Base-by-base conservation (phyloP, 2,797 vertebrate species). In the Lagocephalus sceleratus region DNA sequence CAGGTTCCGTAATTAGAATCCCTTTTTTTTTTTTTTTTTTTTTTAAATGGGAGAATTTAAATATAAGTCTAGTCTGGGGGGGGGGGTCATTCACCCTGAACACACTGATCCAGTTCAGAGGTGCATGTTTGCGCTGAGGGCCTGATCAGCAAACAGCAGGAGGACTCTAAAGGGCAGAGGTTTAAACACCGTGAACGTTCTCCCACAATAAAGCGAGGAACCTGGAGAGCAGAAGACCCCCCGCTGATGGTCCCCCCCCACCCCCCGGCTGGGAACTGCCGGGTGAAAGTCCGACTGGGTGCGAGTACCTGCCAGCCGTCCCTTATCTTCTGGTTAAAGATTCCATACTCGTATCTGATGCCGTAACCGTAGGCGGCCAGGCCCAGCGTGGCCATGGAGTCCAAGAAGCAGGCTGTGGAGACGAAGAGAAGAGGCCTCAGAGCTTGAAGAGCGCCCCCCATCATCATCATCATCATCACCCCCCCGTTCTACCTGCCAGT, bases 311-410 rank as follows among this genome's bases (percentile, higher is more conserved):
- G 97, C 95, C 97, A 99, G 16, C 97, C 97, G 0, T 94, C 91
- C 73, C 88, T 89, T 71, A 99, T 97, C 79, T 94, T 99, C 90
- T 99, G 97, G 83, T 98, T 99, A 79, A 99, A 99, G 86, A 99
- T 99, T 1, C 97, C 97, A 3, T 97, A 99, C 68, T 99, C 97
- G 0, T 99, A 99, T 49, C 96, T 91, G 51, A 99, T 99, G 48
- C 97, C 97, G 2, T 99, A 99, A 40, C 97, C 97, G 0, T 98
- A 98, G 0, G 96, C 97, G 17, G 96, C 96, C 5, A 98, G 91
- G 20, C 97, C 97, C 81, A 98, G 74, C 0, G 96, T 98, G 6
- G 97, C 97, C 96, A 99, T 97, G 0, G 91, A 92, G 53, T 92
- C 91, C 76, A 92, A 20, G 81, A 92, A 92, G 54, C 91, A 92